phyloP scores from a whole-genome alignment of 2,113 vertebrate genomes.

The Hippocampus abdominalis region DNA sequence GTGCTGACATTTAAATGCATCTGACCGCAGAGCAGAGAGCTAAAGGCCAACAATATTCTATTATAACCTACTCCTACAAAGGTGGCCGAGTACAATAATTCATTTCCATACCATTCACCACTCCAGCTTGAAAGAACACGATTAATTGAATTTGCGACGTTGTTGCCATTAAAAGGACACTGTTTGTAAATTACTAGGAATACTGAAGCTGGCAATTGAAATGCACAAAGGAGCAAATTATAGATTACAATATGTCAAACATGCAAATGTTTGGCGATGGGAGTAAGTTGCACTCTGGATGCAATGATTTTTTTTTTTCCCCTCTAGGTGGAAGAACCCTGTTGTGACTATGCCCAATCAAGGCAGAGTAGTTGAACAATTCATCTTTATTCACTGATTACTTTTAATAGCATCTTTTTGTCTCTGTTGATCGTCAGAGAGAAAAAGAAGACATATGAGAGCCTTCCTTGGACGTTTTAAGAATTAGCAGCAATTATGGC shows the following conservation, averaged over 20 bases:
- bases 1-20: constrained; percentile 73
- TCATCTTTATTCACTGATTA: constrained; percentile 55
- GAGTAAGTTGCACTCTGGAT: not conserved
- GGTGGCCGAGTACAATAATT: constrained; percentile 44
- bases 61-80: constrained; percentile 59
- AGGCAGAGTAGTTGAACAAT: constrained; percentile 47
- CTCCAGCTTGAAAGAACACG: constrained; percentile 40
- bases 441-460: constrained; percentile 44
- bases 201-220: not conserved
- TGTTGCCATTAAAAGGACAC: constrained; percentile 32
- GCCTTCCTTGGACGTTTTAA: constrained; percentile 20
- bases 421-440: constrained; percentile 54
- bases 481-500: constrained; percentile 50
- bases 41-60: constrained; percentile 70
- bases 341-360: constrained; percentile 4
- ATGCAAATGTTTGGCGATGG: not conserved
- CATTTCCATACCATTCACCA: constrained; percentile 52
- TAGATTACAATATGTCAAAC: not conserved
- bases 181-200: constrained; percentile 19
- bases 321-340: constrained; percentile 16
- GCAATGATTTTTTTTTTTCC: not conserved
- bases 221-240: not conserved
- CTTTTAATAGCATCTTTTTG: constrained; percentile 46
- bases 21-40: constrained; percentile 60
- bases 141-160: constrained; percentile 55